Conservation (phyloP, 53 echinoderm and acorn worm genomes). For the Echinarachnius parma region DNA sequence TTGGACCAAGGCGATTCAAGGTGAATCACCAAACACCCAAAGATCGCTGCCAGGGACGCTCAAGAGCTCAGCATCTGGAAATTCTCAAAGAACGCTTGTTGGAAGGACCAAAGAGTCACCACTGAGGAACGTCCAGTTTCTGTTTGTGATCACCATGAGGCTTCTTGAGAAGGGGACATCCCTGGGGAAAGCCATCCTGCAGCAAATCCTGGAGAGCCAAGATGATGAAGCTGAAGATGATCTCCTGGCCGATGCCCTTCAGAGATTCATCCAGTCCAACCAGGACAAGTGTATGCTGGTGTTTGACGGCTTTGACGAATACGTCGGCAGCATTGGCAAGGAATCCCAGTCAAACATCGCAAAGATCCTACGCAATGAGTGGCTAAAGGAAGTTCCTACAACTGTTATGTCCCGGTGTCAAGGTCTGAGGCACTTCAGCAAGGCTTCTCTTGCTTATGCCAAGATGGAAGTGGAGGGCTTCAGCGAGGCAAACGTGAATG, state of each 20-base stretch:
- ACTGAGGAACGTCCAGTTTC: background rate
- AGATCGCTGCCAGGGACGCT: too few species aligned
- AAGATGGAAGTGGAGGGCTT: constrained; percentile 35
- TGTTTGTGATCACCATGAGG: constrained; percentile 39
- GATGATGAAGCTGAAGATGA: too few species aligned
- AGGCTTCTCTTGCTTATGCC: background rate
- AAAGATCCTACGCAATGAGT: background rate
- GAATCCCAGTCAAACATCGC: constrained; percentile 5
- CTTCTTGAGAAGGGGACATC: constrained; percentile 13
- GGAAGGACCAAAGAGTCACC: too few species aligned
- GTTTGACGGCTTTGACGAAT: constrained; percentile 51
- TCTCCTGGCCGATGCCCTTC: background rate
- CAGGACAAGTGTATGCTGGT: constrained; percentile 23
- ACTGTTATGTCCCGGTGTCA: constrained; percentile 45
- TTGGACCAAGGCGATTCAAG: constrained; percentile 29
- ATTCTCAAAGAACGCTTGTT: too few species aligned
- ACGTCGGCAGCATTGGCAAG: constrained; percentile 1
- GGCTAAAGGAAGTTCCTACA: constrained; percentile 21
- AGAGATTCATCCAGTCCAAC: constrained; percentile 14
- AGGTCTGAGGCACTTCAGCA: constrained; percentile 6
- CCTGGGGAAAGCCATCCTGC: constrained; percentile 29
- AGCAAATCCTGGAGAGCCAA: constrained; percentile 25
- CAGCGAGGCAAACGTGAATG: constrained; percentile 16
- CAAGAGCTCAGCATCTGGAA: too few species aligned
- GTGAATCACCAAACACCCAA: too few species aligned